Evolutionary conservation across 2,888 invertebrate genomes (phyloP).

Genomic region (Sarcophaga subvicina): DNA sequence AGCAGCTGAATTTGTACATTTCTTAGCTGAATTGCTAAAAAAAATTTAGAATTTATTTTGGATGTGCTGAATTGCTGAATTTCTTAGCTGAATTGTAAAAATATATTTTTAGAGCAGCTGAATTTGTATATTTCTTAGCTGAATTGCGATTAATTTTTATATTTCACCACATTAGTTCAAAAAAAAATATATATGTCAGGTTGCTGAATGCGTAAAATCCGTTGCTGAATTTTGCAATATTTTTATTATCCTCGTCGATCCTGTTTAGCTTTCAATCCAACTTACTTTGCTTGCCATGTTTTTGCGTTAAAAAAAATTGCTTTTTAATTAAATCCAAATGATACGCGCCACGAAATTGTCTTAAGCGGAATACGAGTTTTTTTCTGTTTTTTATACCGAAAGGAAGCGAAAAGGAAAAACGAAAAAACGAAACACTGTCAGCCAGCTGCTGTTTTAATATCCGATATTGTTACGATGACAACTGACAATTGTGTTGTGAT

Average conservation of each 20-base stretch:
- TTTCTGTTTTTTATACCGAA: no score
- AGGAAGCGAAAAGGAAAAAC: no score
- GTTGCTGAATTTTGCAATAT: not conserved
- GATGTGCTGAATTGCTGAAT: not conserved
- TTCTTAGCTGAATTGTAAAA: not conserved
- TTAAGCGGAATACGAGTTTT: constrained; percentile 7
- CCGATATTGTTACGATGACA: constrained; percentile 70
- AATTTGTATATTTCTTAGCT: no score
- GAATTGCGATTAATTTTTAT: no score
- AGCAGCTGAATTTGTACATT: no score
- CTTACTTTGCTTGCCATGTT: constrained; percentile 78
- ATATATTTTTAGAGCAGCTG: no score
- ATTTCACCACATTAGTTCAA: no score
- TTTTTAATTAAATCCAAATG: constrained; percentile 61
- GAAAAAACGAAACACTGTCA: constrained; percentile 44
- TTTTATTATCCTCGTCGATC: not conserved
- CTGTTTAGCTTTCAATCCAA: constrained; percentile 52
- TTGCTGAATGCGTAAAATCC: no score
- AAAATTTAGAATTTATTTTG: no score
- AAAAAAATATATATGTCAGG: no score
- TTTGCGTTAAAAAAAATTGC: constrained; percentile 20
- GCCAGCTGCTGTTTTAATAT: constrained; percentile 68
- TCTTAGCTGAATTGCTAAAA: no score
- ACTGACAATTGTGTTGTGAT: constrained; percentile 72
- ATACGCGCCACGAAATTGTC: constrained; percentile 59